Base-by-base conservation (phyloP, 2,888 invertebrate genomes). In the Melangyna quadrimaculata region DNA sequence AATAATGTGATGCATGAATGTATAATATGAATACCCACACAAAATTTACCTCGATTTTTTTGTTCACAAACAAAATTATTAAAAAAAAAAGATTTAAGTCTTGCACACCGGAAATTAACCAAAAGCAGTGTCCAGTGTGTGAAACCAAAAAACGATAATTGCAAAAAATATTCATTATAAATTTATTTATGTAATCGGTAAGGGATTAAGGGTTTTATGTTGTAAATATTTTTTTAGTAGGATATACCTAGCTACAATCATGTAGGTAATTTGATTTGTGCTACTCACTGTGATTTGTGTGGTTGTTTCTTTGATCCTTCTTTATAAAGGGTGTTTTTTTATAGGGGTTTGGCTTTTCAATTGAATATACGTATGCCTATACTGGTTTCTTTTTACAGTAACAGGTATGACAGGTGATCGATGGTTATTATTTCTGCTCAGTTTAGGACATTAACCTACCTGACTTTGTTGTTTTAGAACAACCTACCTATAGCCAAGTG, bases 131-230 rank as follows among this genome's bases (percentile, higher is more conserved):
- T n/a, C n/a, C n/a, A n/a, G n/a, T n/a, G n/a, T n/a, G 79, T 84
- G 74, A 84, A 79, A 67, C 79, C 83, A 67, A 32, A 74, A 71
- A 84, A 84, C 75, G 83, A 74, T 84, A 79, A 84, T 79, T 75
- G 71, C 37, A 65, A 71, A 74, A 71, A 74, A 75, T 83, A n/a
- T 84, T 75, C 59, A 79, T 79, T 79, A 40, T 24, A 40, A 74
- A 75, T 74, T 79, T 79, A 43, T 45, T 74, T 74, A 65, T 67
- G 63, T 79, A 84, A 79, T 79, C 79, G 65, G 35, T 43, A 19
- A 27, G 61, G 43, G 65, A 71, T 78, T 65, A 70, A 37, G 19
- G 17, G 19, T 72, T 65, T 22, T 70, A 43, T 55, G 43, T 32
- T 65, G 27, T 43, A 27, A 37, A 24, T 59, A 14, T 59, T 65